phyloP scores from a whole-genome alignment of 2,113 vertebrate genomes.

The Heteronetta atricapilla region DNA sequence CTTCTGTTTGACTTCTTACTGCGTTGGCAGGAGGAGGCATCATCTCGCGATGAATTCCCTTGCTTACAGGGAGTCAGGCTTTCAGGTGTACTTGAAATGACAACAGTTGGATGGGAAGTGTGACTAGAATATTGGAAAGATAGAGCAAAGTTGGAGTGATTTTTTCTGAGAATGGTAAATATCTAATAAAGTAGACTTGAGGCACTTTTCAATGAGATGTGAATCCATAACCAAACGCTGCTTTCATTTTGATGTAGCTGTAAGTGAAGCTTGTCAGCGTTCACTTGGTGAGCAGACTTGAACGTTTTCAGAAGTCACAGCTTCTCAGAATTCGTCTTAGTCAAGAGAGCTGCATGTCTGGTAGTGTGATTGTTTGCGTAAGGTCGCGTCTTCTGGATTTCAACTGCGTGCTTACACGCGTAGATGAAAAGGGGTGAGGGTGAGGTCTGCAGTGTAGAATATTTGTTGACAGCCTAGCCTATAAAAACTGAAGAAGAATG shows the following conservation, averaged over 20 bases:
- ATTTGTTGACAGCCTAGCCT: neutral
- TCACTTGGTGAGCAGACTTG: neutral
- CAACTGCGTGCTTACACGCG: neutral
- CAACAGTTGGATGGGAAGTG: neutral
- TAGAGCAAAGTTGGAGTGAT: neutral
- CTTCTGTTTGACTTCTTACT: neutral
- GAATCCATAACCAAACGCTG: neutral
- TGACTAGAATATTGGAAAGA: neutral
- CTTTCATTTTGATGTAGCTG: neutral
- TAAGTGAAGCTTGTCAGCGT: neutral
- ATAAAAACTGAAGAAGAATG: neutral
- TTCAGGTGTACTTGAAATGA: neutral
- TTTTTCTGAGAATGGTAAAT: neutral
- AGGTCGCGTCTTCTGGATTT: neutral
- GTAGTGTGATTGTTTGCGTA: neutral
- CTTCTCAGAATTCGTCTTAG: neutral
- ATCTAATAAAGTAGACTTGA: neutral
- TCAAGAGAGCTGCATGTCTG: neutral
- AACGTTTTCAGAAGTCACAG: neutral
- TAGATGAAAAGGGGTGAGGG: neutral
- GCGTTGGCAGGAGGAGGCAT: neutral
- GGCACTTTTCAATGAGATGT: neutral
- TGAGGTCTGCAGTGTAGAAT: neutral
- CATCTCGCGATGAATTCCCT: neutral
- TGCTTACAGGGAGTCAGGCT: neutral